These are phyloP conservation scores for Lasioglossum marginatum DNA, from an alignment of 2,888 invertebrate species.

Conservation along the genomic window DNA sequence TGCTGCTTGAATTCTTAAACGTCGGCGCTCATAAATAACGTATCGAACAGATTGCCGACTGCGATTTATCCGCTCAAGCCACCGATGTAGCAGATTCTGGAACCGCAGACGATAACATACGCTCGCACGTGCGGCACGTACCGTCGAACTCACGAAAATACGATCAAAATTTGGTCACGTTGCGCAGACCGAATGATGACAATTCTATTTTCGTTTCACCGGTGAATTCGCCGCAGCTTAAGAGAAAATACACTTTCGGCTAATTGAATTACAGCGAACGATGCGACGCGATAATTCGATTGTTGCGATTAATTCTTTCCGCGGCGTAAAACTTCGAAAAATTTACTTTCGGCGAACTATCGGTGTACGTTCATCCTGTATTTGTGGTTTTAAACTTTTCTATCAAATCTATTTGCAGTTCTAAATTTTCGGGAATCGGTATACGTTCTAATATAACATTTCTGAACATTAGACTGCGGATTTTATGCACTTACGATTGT, in stretches of 20 bases:
- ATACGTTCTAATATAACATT: not conserved
- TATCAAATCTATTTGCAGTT: not conserved
- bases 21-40: conserved; percentile 12
- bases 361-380: not conserved
- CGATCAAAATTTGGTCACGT: conserved; percentile 49
- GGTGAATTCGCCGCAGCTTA: conserved; percentile 24
- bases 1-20: not conserved
- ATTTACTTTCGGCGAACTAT: not conserved
- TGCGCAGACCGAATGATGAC: conserved; percentile 15
- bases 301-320: not conserved
- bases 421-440: not conserved
- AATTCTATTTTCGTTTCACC: conserved; percentile 42
- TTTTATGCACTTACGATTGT: not conserved
- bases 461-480: not conserved
- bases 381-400: not conserved
- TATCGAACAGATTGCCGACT: conserved; percentile 13
- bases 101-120: conserved; percentile 43
- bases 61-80: conserved; percentile 31
- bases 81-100: conserved; percentile 26
- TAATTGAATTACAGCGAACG: not conserved
- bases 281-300: not conserved
- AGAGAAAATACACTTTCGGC: conserved; percentile 17
- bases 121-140: conserved; percentile 45
- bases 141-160: conserved; percentile 34
- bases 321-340: not conserved